Evolutionary conservation across 2,888 invertebrate genomes (phyloP).

Genomic region (Cenopis cana): DNA sequence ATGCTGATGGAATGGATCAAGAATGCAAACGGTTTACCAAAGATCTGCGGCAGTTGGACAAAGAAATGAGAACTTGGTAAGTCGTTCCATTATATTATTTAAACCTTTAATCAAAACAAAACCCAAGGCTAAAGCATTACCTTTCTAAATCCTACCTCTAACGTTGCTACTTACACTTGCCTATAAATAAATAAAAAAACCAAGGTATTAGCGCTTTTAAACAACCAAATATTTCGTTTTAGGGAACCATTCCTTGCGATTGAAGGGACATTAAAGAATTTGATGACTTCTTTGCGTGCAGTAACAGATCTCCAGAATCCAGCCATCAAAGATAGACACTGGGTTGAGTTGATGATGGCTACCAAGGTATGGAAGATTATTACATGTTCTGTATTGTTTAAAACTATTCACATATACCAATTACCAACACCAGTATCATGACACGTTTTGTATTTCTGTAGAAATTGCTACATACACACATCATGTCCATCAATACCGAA

Average conservation of each 20-base stretch:
- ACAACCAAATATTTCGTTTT: constrained; percentile 7
- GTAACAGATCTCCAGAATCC: constrained; percentile 98
- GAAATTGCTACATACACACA: constrained; percentile 64
- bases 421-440: background rate
- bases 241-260: constrained; percentile 92
- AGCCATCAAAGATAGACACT: constrained; percentile 96
- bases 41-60: constrained; percentile 91
- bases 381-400: background rate
- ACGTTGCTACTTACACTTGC: no score
- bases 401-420: background rate
- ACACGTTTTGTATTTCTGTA: constrained; percentile 60
- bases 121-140: no score
- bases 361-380: constrained; percentile 88
- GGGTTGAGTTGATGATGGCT: constrained; percentile 96
- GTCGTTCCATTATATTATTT: constrained; percentile 47
- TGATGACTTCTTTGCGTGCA: constrained; percentile 96
- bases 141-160: no score
- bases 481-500: constrained; percentile 63
- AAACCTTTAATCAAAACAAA: no score
- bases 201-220: background rate
- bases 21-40: constrained; percentile 97
- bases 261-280: constrained; percentile 94
- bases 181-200: background rate
- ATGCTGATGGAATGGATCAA: constrained; percentile 97
- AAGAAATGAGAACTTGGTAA: constrained; percentile 90